Conservation (phyloP, 2,113 vertebrate species). For the Chlorocebus sabaeus region DNA sequence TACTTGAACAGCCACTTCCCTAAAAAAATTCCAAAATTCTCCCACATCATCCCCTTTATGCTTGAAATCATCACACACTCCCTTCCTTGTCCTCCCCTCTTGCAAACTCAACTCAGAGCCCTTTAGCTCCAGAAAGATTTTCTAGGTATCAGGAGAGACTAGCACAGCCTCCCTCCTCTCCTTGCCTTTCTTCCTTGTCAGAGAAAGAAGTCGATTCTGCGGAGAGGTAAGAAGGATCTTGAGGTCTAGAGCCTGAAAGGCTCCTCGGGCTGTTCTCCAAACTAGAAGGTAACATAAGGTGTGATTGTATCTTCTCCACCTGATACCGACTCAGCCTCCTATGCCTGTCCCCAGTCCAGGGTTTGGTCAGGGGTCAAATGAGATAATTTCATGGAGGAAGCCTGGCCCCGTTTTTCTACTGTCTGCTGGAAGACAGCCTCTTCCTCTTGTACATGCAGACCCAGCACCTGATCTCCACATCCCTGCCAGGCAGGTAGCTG, state of each 20-base stretch:
- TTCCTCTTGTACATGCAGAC: neutral
- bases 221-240: neutral
- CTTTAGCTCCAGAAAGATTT: neutral
- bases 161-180: neutral
- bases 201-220: neutral
- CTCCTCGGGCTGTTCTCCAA: neutral
- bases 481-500: neutral
- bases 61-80: neutral
- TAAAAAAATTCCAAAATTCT: neutral
- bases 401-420: neutral
- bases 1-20: neutral
- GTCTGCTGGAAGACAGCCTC: neutral
- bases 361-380: neutral
- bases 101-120: neutral
- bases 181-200: neutral
- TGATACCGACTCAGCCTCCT: accelerated
- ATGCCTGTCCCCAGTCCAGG: neutral
- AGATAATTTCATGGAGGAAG: neutral
- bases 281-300: neutral
- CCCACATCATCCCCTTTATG: neutral
- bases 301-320: neutral
- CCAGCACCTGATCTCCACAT: neutral
- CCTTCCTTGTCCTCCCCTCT: neutral
- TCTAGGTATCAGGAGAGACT: neutral
- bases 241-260: neutral